These are phyloP conservation scores for Siniperca obscura DNA, from an alignment of 2,797 vertebrate genomes.

Conservation along the genomic window DNA sequence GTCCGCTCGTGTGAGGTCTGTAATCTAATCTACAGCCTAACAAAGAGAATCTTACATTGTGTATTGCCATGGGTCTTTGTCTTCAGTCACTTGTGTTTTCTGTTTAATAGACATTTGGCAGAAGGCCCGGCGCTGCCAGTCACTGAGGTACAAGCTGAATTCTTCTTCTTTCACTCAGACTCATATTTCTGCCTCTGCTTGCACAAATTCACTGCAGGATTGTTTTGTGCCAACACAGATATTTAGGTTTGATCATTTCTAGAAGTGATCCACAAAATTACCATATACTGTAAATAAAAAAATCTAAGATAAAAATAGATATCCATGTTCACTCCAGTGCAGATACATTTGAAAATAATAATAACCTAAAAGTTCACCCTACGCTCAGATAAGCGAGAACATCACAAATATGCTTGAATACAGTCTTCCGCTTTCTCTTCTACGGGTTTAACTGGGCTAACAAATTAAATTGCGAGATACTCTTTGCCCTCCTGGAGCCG, in stretches of 20 bases:
- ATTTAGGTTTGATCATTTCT: neutral
- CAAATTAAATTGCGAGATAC: too few relatives aligned
- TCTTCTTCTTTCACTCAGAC: conserved; percentile 7
- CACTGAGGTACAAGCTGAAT: neutral
- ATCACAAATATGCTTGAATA: neutral
- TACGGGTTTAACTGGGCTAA: too few relatives aligned
- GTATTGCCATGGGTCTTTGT: conserved; percentile 4
- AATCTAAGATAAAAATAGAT: neutral
- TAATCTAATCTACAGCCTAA: conserved; percentile 30
- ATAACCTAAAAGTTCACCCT: neutral
- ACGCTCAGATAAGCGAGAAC: neutral
- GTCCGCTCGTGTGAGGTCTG: conserved; percentile 21
- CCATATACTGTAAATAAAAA: neutral
- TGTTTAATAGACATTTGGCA: conserved; percentile 37
- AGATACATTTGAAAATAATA: too few relatives aligned
- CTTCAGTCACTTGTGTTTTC: conserved; percentile 28
- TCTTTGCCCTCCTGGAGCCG: too few relatives aligned
- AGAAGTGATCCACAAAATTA: neutral
- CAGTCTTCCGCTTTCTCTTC: too few relatives aligned
- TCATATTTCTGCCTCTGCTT: conserved; percentile 25
- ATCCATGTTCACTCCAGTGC: too few relatives aligned
- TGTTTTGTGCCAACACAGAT: neutral
- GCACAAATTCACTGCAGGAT: neutral
- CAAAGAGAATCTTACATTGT: conserved; percentile 24
- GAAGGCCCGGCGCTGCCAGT: conserved; percentile 23